A percentile compares a stretch with the other conserved stretches of the same genome.
These are phyloP conservation scores for Orthonychiurus folsomi DNA, from an alignment of 2,888 invertebrate species.

Conservation along the genomic window DNA sequence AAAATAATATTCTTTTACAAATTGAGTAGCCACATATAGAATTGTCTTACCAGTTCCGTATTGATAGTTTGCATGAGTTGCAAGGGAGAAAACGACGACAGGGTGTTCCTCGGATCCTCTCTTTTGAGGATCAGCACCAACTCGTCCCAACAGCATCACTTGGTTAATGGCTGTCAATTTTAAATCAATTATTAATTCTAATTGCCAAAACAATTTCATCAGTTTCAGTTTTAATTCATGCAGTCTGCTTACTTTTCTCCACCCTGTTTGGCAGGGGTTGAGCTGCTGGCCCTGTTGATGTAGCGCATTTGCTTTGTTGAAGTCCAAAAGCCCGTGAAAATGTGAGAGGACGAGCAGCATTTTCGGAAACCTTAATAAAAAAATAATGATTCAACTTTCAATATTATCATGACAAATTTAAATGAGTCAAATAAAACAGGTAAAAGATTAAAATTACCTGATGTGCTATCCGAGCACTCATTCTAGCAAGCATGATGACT, in stretches of 20 bases:
- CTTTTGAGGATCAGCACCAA: slow-evolving; percentile 79
- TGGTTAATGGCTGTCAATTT: slow-evolving; percentile 62
- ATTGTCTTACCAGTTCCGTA: slow-evolving; percentile 48
- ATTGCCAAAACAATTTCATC: no score
- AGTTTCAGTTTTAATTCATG: not conserved
- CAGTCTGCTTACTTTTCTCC: slow-evolving; percentile 15
- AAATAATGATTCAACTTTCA: not conserved
- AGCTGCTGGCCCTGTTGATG: slow-evolving; percentile 2
- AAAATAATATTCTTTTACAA: no score
- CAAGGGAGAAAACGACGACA: slow-evolving; percentile 77
- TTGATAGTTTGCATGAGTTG: slow-evolving; percentile 78
- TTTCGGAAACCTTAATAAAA: no score
- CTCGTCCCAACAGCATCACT: slow-evolving; percentile 74
- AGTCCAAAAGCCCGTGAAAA: not conserved
- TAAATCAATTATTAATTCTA: slow-evolving; percentile 37
- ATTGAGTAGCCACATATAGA: no score
- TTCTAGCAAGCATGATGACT: not conserved
- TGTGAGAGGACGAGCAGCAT: no score
- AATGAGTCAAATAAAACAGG: not conserved
- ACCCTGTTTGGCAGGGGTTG: slow-evolving; percentile 9
- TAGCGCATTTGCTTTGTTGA: not conserved
- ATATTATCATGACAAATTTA: not conserved
- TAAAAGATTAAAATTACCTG: not conserved
- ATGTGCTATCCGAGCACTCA: not conserved
- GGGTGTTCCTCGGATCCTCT: slow-evolving; percentile 74